Conservation (phyloP, 2,797 vertebrate species). For the Coluber constrictor region DNA sequence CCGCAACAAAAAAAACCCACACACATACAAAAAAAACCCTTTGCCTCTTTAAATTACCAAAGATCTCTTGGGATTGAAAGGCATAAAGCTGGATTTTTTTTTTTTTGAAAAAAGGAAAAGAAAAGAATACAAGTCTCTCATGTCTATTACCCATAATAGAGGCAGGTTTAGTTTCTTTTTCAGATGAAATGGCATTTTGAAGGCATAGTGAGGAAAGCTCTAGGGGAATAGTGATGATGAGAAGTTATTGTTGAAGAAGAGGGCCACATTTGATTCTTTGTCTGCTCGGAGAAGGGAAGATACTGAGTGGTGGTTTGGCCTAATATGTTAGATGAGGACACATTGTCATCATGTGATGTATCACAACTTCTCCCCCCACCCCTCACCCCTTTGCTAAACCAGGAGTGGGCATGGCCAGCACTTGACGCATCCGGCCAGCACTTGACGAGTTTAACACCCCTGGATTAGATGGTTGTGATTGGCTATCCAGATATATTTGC, state of each 20-base stretch:
- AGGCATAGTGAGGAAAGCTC: neutral
- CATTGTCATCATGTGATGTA: too few relatives aligned
- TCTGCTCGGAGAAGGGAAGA: neutral
- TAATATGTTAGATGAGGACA: neutral
- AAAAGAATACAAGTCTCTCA: neutral
- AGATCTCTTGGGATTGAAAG: neutral
- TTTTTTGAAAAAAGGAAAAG: too few relatives aligned
- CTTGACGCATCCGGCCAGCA: too few relatives aligned
- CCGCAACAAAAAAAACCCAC: neutral
- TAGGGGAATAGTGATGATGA: neutral
- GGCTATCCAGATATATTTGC: neutral
- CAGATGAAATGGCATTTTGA: neutral
- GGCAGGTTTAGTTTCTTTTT: neutral
- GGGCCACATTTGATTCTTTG: neutral
- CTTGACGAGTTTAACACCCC: too few relatives aligned
- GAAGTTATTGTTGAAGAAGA: neutral
- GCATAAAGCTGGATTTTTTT: neutral
- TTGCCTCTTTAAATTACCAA: slow-evolving; percentile 22
- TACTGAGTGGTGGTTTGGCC: neutral
- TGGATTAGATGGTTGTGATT: neutral
- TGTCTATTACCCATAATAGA: neutral
- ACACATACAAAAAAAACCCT: neutral
- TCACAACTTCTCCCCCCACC: too few relatives aligned
- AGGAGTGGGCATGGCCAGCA: too few relatives aligned
- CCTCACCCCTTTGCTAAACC: too few relatives aligned